Percentiles rank a stretch among this genome's conserved stretches.
These are phyloP conservation scores for Aromia moschata DNA, from an alignment of 2,888 invertebrate species.

Conservation along the genomic window DNA sequence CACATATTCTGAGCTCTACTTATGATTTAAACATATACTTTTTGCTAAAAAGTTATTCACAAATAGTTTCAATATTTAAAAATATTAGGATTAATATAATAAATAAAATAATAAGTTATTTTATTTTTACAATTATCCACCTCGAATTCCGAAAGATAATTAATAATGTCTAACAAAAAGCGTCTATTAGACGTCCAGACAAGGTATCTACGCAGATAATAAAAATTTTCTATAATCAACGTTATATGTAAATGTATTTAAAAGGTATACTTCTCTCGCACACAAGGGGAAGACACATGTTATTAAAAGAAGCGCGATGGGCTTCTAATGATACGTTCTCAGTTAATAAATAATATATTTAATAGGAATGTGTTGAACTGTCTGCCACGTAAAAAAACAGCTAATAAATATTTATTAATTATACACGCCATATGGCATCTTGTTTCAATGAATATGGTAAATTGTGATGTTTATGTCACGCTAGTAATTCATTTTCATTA, in stretches of 20 bases:
- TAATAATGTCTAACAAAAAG: constrained; percentile 1
- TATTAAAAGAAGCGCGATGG: constrained; percentile 39
- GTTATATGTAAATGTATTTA: constrained; percentile 37
- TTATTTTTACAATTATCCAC: not conserved
- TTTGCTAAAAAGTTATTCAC: too few relatives aligned
- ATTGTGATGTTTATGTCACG: constrained; percentile 1
- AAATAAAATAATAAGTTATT: not conserved
- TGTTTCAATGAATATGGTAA: not conserved
- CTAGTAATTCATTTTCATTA: not conserved
- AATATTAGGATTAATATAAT: too few relatives aligned
- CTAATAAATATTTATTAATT: constrained; percentile 44
- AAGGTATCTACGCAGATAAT: constrained; percentile 18
- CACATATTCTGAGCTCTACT: too few relatives aligned
- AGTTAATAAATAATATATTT: constrained; percentile 44
- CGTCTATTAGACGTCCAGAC: not conserved
- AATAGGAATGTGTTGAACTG: constrained; percentile 46
- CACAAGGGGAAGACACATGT: constrained; percentile 35
- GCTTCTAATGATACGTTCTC: constrained; percentile 39
- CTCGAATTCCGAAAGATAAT: not conserved
- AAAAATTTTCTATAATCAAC: constrained; percentile 33
- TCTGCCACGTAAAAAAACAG: constrained; percentile 37
- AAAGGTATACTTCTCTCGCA: constrained; percentile 23
- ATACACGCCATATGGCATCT: constrained; percentile 15
- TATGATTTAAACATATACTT: too few relatives aligned
- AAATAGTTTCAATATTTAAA: too few relatives aligned